Percentiles rank a stretch among this genome's conserved stretches.
Evolutionary conservation across 2,113 vertebrate species (phyloP).

Genomic region (Macquaria australasica): DNA sequence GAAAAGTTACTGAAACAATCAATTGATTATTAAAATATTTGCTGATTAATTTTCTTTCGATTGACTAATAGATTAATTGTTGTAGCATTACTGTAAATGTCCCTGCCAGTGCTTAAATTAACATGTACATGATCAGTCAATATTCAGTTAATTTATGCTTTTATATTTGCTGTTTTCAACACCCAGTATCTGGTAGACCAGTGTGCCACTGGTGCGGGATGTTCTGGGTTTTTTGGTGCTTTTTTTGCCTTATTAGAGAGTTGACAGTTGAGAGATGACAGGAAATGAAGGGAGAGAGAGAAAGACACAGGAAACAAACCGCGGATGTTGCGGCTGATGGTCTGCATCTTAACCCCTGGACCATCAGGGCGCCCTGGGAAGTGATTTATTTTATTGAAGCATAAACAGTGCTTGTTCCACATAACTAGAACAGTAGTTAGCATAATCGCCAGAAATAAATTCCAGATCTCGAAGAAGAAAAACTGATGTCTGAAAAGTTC

Average conservation of each 20-base stretch:
- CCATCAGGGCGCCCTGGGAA: not conserved
- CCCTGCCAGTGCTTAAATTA: not conserved
- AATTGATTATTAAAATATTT: no score
- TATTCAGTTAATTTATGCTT: not conserved
- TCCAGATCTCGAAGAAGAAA: not conserved
- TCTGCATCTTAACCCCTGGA: not conserved
- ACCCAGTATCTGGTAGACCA: no score
- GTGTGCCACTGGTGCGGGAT: no score
- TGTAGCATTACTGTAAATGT: not conserved
- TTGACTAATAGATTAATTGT: no score
- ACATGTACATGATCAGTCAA: not conserved
- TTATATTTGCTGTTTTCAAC: no score
- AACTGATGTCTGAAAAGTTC: not conserved
- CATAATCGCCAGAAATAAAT: not conserved
- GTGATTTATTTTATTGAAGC: not conserved
- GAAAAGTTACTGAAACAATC: no score
- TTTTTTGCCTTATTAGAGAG: not conserved
- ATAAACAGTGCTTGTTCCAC: not conserved
- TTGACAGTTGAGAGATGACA: not conserved
- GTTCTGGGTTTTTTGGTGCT: not conserved
- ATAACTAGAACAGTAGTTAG: not conserved
- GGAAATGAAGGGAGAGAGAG: not conserved
- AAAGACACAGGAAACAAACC: not conserved
- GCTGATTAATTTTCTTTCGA: no score
- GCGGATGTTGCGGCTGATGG: not conserved